A percentile compares a stretch with the other conserved stretches of the same genome.
Evolutionary conservation across 2,113 vertebrate species (phyloP).

Genomic region (Melanotaenia duboulayi): DNA sequence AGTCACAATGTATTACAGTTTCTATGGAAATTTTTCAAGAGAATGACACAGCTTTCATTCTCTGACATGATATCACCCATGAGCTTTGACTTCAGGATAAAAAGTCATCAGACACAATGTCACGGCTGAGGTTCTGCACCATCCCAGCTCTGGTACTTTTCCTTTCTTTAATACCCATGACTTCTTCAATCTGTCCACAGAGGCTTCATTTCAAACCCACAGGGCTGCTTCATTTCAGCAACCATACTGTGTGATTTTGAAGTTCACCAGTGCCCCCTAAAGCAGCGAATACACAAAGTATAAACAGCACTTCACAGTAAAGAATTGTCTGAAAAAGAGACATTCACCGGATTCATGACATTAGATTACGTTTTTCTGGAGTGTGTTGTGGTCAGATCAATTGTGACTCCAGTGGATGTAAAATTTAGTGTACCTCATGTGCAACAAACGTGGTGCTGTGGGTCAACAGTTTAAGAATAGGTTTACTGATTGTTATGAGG

Average conservation of each 20-base stretch:
- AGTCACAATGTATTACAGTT: background rate
- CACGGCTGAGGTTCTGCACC: slow-evolving; percentile 43
- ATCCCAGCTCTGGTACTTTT: slow-evolving; percentile 35
- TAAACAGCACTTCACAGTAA: background rate
- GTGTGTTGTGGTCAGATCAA: background rate
- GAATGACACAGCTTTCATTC: slow-evolving; percentile 15
- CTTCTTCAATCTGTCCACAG: slow-evolving; percentile 43
- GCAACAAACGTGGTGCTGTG: background rate
- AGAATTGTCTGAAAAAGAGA: background rate
- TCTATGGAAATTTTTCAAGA: background rate
- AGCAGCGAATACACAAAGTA: slow-evolving; percentile 13
- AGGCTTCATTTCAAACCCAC: slow-evolving; percentile 27
- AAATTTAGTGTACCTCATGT: background rate
- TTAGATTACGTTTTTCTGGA: background rate
- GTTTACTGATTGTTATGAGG: too few species aligned
- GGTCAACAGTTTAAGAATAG: too few species aligned
- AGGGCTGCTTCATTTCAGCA: slow-evolving; percentile 21
- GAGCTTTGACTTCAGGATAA: slow-evolving; percentile 6
- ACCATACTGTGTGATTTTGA: slow-evolving; percentile 14
- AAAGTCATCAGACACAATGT: slow-evolving; percentile 45
- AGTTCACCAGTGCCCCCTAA: slow-evolving; percentile 32
- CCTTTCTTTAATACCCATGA: slow-evolving; percentile 32
- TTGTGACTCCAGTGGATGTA: background rate
- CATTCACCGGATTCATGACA: background rate
- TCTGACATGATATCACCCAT: slow-evolving; percentile 26